Conservation (phyloP, 1,140 invertebrate genomes). For the Drosophila obscura region DNA sequence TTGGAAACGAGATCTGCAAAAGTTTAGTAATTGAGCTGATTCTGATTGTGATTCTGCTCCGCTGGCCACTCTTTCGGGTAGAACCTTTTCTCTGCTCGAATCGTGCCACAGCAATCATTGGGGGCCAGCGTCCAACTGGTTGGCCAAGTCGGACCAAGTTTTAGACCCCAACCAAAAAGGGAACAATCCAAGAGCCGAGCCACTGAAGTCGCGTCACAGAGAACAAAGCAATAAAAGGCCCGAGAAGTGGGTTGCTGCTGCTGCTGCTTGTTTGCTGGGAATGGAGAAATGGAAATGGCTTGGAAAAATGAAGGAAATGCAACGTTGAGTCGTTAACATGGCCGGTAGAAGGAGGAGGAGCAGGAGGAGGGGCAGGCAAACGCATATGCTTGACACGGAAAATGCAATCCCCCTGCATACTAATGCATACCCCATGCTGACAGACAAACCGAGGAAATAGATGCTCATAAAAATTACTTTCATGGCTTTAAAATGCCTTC, state of each 20-base stretch:
- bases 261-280: constrained; percentile 40
- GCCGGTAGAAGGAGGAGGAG: background rate
- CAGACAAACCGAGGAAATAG: constrained; percentile 51
- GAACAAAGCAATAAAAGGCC: constrained; percentile 73
- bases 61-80: constrained; percentile 28
- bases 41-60: constrained; percentile 50
- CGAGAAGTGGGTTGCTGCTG: constrained; percentile 61
- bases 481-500: constrained; percentile 45
- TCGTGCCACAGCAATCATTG: constrained; percentile 60
- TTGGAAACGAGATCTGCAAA: constrained; percentile 61
- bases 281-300: constrained; percentile 50
- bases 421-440: constrained; percentile 38
- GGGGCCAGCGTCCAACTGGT: constrained; percentile 34
- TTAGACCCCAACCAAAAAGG: constrained; percentile 57
- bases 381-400: constrained; percentile 79
- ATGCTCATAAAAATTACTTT: constrained; percentile 65
- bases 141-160: background rate
- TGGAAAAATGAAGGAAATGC: constrained; percentile 74
- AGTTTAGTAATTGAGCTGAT: constrained; percentile 69
- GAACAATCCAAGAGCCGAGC: constrained; percentile 51
- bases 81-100: constrained; percentile 30
- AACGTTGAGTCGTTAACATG: constrained; percentile 17
- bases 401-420: constrained; percentile 66
- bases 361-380: constrained; percentile 7
- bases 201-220: constrained; percentile 6